Percentiles rank a stretch among this genome's conserved stretches.
These are phyloP conservation scores for Euphydryas editha DNA, from an alignment of 2,888 invertebrate species.

Conservation along the genomic window DNA sequence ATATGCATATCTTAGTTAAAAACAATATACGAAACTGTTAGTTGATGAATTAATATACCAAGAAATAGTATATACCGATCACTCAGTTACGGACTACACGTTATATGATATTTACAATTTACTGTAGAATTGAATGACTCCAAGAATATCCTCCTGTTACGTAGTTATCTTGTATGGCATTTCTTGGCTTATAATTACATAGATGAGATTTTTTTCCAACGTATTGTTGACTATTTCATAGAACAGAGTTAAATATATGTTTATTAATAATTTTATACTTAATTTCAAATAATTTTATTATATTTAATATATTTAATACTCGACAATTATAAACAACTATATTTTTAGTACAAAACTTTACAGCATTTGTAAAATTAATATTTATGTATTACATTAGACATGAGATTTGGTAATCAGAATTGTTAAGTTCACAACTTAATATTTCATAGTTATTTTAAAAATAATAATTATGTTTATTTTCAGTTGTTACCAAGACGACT, in stretches of 20 bases:
- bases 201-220: constrained; percentile 1
- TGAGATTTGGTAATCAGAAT: constrained; percentile 8
- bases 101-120: constrained; percentile 4
- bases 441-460: constrained; percentile 17
- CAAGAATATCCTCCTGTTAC: background rate
- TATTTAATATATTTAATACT: background rate
- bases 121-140: background rate
- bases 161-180: background rate
- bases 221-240: constrained; percentile 11
- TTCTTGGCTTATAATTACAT: background rate
- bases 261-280: background rate
- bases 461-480: constrained; percentile 12
- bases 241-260: constrained; percentile 2
- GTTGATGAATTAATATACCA: background rate
- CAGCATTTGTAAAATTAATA: constrained; percentile 7
- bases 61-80: background rate
- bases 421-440: constrained; percentile 11
- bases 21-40: constrained; percentile 13
- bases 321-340: background rate
- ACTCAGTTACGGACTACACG: background rate
- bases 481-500: constrained; percentile 21
- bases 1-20: constrained; percentile 20
- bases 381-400: background rate
- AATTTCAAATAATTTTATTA: background rate
- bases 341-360: constrained; percentile 10